These are phyloP conservation scores for Marisa cornuarietis DNA, from an alignment of 1,140 invertebrate genomes.

Conservation along the genomic window DNA sequence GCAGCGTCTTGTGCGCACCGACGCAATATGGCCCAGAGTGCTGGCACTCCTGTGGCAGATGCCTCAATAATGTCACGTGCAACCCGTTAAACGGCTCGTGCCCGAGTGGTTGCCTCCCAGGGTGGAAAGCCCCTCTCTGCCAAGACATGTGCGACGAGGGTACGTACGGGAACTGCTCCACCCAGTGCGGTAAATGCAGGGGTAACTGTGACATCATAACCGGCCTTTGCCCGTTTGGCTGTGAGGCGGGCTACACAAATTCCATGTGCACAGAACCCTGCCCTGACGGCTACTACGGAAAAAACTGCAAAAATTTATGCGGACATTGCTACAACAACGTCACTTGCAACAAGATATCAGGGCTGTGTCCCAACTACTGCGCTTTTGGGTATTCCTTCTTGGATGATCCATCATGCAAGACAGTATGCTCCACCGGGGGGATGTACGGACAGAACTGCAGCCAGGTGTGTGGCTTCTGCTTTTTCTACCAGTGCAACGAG, in stretches of 20 bases:
- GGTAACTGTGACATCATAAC: neutral
- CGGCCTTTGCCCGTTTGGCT: neutral
- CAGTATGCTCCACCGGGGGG: neutral
- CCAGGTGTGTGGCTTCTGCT: neutral
- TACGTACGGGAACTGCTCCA: neutral
- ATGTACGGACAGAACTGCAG: no score
- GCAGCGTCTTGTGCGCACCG: neutral
- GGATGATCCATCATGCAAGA: neutral
- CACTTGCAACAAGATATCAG: neutral
- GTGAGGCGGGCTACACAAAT: neutral
- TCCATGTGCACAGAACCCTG: neutral
- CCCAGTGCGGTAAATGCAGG: neutral
- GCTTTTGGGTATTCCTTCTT: neutral
- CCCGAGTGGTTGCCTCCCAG: neutral
- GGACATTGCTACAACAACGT: neutral
- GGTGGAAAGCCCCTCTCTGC: neutral
- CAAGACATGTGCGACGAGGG: neutral
- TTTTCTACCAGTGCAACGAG: neutral
- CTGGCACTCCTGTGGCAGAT: neutral
- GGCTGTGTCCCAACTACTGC: neutral
- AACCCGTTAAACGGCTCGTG: neutral
- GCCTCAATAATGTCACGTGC: neutral
- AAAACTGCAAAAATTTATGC: neutral
- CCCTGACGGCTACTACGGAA: neutral
- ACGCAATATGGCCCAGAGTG: neutral